A percentile compares a stretch with the other conserved stretches of the same genome.
Evolutionary conservation across 92 coral and sea anemone genomes (phyloP).

Genomic region (Parazoanthus darwini): DNA sequence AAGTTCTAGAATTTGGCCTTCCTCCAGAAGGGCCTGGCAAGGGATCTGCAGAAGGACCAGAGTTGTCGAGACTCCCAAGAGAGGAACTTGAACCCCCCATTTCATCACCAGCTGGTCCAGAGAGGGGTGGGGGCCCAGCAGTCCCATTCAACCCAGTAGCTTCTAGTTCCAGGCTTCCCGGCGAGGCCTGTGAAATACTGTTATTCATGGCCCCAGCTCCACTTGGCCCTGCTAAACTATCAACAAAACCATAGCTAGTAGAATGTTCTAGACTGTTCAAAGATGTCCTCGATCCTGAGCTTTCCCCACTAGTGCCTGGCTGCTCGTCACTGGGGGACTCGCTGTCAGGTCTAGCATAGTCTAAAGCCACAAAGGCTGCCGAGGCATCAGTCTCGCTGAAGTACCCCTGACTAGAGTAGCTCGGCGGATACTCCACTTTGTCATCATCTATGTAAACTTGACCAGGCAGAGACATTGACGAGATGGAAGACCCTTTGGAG

Average conservation of each 20-base stretch:
- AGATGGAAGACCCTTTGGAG: conserved; percentile 54
- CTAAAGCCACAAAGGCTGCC: neutral
- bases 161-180: conserved; percentile 22
- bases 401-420: conserved; percentile 28
- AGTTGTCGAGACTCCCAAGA: neutral
- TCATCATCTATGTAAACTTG: conserved; percentile 57
- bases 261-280: conserved; percentile 19
- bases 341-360: conserved; percentile 6
- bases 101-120: conserved; percentile 1
- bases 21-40: neutral
- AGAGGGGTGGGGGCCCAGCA: neutral
- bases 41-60: neutral
- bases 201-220: neutral
- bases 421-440: conserved; percentile 26
- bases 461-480: conserved; percentile 85
- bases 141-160: neutral
- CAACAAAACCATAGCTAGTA: neutral
- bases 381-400: conserved; percentile 28
- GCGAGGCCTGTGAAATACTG: conserved; percentile 43
- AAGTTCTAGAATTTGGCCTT: conserved; percentile 29
- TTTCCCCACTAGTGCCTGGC: conserved; percentile 16
- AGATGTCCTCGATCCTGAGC: conserved; percentile 21
- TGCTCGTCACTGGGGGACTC: conserved; percentile 6
- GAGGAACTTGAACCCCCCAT: conserved; percentile 28
- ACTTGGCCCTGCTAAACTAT: conserved; percentile 25